Percentiles rank a stretch among this genome's conserved stretches.
phyloP scores from a whole-genome alignment of 1,140 invertebrate genomes.

The Cepaea nemoralis region DNA sequence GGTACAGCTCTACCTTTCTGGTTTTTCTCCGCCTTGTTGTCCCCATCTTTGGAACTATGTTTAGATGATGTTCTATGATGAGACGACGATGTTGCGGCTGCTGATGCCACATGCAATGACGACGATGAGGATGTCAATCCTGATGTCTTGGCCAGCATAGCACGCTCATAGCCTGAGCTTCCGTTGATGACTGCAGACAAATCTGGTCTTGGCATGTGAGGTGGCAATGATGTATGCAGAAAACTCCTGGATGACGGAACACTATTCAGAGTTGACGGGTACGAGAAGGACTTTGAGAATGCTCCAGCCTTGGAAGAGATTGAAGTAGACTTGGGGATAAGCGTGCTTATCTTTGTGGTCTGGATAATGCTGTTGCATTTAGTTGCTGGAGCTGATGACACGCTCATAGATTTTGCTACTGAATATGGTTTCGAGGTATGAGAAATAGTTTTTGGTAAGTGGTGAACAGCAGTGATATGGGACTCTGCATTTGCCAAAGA shows the following conservation, averaged over 20 bases:
- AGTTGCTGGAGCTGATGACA: not conserved
- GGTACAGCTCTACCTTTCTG: slow-evolving; percentile 25
- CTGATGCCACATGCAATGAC: not conserved
- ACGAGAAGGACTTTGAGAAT: slow-evolving; percentile 19
- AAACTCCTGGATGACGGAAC: slow-evolving; percentile 22
- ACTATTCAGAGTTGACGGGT: slow-evolving; percentile 27
- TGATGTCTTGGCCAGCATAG: not conserved
- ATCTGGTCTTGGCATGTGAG: not conserved
- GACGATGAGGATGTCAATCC: not conserved
- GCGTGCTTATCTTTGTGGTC: slow-evolving; percentile 38
- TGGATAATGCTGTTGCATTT: slow-evolving; percentile 37
- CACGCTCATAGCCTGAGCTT: not conserved
- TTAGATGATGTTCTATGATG: slow-evolving; percentile 8
- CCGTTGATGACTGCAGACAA: slow-evolving; percentile 18
- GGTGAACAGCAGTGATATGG: not conserved
- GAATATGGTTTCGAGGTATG: not conserved
- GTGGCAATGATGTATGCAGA: slow-evolving; percentile 8
- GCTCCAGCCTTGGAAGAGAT: slow-evolving; percentile 5
- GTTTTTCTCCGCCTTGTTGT: not conserved
- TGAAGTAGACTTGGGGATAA: slow-evolving; percentile 35
- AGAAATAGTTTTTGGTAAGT: slow-evolving; percentile 16
- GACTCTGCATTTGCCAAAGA: no score
- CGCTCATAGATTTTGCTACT: not conserved
- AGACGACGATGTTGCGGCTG: not conserved
- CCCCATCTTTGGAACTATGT: not conserved